Conservation (phyloP, 2,113 vertebrate species). For the Psephotus haematonotus region DNA sequence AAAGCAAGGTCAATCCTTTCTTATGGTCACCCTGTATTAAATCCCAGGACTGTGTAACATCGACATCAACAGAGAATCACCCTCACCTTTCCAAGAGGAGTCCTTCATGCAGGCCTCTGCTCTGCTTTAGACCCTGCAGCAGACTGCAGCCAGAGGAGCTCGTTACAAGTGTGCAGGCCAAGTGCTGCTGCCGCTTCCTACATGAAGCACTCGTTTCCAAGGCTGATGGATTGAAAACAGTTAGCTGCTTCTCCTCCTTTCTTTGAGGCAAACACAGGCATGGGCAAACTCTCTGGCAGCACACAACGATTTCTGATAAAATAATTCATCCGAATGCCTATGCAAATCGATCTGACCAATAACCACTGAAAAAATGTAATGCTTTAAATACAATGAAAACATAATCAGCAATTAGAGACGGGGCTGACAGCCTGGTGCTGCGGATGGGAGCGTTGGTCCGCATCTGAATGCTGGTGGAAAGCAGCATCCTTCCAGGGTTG, state of each 20-base stretch:
- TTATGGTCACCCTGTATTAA: not conserved
- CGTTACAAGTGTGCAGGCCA: not conserved
- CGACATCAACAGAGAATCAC: not conserved
- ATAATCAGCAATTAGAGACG: slow-evolving; percentile 45
- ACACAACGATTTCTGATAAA: not conserved
- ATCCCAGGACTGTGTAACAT: not conserved
- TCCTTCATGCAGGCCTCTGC: not conserved
- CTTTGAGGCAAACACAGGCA: not conserved
- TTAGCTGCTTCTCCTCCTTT: not conserved
- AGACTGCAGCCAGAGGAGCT: not conserved
- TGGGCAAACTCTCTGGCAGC: not conserved
- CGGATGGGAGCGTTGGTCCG: not conserved
- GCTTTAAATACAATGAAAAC: slow-evolving; percentile 31
- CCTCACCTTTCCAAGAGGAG: no score
- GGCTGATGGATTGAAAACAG: not conserved
- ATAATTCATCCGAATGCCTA: not conserved
- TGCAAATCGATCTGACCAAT: not conserved
- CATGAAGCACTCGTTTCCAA: not conserved
- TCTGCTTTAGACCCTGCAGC: not conserved
- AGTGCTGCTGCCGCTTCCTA: not conserved
- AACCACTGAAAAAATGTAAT: not conserved
- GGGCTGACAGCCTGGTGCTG: slow-evolving; percentile 2
- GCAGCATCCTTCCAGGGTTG: not conserved
- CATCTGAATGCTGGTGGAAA: not conserved
- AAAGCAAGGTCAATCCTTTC: not conserved